Evolutionary conservation across 2,113 vertebrate species (phyloP), one percentile per base, ranked within the genome.

Genomic region (Brienomyrus longianalis): DNA sequence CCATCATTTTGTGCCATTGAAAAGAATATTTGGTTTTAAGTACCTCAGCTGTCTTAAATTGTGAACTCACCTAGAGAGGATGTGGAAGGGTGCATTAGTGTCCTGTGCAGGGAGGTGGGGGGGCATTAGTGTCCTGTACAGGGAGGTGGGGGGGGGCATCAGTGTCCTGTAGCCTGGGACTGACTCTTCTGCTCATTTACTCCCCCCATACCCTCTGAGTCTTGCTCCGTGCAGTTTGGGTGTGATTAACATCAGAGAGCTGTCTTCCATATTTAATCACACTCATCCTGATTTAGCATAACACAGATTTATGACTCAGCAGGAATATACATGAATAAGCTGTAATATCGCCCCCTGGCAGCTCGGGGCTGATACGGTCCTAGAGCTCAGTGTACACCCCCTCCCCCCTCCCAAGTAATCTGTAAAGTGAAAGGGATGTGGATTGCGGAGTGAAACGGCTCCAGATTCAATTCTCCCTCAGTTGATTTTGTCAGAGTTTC

Each of bases 281-380:
- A 86, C 45, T 21, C 17, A 51, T 50, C 23, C 23, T 86, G 83
- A 50, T 86, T 86, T 86, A 27, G 43, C 48, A 86, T 50, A 86
- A 80, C 13, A n/a, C 35, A 80, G 74, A 80, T 80, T 80, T 80
- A 80, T 80, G 74, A 80, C 13, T 80, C 74, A 86, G 83, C 45
- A 50, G 45, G 17, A 51, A 51, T 86, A 86, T 86, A 50, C 8
- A 86, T 86, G 45, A 86, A 86, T 86, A 86, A 48, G 10, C 23
- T 5, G 47, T n/a, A 50, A 86, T 86, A 50, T 27, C 11, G 13
- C 83, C 48, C 83, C 45, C 45, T 86, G 47, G 83, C 83, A 50
- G 45, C 83, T n/a, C 10, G 23, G 83, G 43, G 11, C 45, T 48
- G 48, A 86, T 51, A 11, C 3, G 17, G 48, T 51, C 10, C 47